Evolutionary conservation across 2,888 invertebrate genomes (phyloP).

Genomic region (Nasonia oneida): DNA sequence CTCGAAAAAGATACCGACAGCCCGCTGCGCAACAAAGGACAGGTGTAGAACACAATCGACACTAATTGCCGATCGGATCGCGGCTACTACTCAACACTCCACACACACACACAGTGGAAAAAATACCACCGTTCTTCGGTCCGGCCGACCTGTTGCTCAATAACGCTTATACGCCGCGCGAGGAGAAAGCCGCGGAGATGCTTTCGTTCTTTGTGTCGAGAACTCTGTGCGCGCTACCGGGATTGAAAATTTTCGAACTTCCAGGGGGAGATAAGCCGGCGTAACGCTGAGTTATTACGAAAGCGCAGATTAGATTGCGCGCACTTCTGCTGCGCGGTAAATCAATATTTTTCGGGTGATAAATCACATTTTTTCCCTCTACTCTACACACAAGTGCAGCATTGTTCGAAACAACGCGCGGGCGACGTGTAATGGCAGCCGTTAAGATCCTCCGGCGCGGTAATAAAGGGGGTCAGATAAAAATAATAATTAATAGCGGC

Average conservation of each 20-base stretch:
- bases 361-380: background rate
- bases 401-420: background rate
- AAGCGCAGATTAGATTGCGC: background rate
- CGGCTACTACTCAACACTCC: background rate
- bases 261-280: background rate
- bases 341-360: background rate
- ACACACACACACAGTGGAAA: background rate
- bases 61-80: constrained; percentile 58
- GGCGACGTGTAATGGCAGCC: background rate
- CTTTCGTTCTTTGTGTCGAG: constrained; percentile 15
- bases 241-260: constrained; percentile 1
- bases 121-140: background rate
- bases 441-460: constrained; percentile 14
- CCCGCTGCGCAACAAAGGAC: constrained; percentile 25
- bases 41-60: constrained; percentile 53
- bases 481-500: constrained; percentile 51
- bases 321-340: background rate
- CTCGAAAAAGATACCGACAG: background rate
- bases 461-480: constrained; percentile 46
- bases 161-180: background rate
- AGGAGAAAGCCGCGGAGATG: constrained; percentile 14
- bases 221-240: background rate
- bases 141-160: constrained; percentile 9
- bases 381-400: no score
- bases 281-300: constrained; percentile 18